Evolutionary conservation across 2,113 vertebrate species (phyloP).

Genomic region (Clupea harengus): DNA sequence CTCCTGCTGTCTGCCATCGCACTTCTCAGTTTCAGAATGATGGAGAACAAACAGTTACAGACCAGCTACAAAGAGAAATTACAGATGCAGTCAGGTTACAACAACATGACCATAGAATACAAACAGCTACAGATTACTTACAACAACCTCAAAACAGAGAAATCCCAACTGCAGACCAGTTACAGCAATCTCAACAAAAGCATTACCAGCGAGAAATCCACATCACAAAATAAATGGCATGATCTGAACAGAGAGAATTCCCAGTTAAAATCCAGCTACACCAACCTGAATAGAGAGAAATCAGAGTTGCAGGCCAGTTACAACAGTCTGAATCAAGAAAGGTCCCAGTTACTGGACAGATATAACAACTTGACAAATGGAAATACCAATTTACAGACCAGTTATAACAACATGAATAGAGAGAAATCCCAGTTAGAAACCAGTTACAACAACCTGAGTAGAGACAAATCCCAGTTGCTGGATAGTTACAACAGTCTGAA

Average conservation of each 20-base stretch:
- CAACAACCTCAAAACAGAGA: background rate
- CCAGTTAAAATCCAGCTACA: background rate
- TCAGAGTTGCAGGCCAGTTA: background rate
- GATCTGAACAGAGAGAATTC: background rate
- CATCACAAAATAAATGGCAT: background rate
- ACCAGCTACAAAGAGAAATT: background rate
- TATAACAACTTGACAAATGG: background rate
- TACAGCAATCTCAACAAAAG: background rate
- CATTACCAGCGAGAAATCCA: background rate
- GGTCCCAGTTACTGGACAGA: too few relatives aligned
- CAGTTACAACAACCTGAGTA: background rate
- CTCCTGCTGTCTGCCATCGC: constrained; percentile 5
- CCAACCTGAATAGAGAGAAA: too few relatives aligned
- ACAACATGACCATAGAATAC: background rate
- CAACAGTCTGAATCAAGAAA: too few relatives aligned
- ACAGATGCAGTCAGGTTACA: background rate
- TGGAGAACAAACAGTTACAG: background rate
- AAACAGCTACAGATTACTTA: background rate
- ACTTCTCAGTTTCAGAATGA: background rate
- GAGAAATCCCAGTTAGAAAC: background rate
- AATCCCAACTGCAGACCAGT: background rate
- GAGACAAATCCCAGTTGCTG: background rate
- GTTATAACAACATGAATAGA: too few relatives aligned
- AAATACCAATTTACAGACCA: background rate
- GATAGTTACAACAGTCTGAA: background rate